A percentile compares a stretch with the other conserved stretches of the same genome.
Conservation (phyloP, 2,888 invertebrate species). For the Drepana falcataria region DNA sequence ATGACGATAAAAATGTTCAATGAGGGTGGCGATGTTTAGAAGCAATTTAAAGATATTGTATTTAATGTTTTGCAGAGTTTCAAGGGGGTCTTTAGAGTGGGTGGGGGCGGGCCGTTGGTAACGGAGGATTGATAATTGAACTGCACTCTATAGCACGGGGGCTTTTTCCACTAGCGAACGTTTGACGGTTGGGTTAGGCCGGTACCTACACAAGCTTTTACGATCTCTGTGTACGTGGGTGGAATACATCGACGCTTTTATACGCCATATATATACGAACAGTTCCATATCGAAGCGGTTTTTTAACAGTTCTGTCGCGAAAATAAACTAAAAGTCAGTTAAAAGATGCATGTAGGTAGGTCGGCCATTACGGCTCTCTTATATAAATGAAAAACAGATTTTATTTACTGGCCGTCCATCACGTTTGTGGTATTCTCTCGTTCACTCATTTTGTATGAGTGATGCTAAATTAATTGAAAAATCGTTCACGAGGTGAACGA, state of each 20-base stretch:
- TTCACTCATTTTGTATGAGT: no score
- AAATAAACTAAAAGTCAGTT: no score
- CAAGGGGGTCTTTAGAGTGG: slow-evolving; percentile 21
- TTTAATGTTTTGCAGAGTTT: slow-evolving; percentile 59
- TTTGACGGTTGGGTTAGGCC: slow-evolving; percentile 8
- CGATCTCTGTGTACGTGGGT: not conserved
- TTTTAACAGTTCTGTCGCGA: not conserved
- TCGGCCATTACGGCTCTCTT: no score
- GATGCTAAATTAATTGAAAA: no score
- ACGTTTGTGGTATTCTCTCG: no score
- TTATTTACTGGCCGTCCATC: no score
- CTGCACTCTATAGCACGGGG: slow-evolving; percentile 50
- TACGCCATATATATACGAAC: not conserved
- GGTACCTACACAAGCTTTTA: not conserved
- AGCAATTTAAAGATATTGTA: slow-evolving; percentile 76
- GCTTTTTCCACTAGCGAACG: slow-evolving; percentile 17
- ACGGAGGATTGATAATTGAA: slow-evolving; percentile 66
- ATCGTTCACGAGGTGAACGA: no score
- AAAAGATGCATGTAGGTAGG: no score
- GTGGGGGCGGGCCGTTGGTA: slow-evolving; percentile 40
- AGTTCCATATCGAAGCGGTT: not conserved
- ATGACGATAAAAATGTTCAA: slow-evolving; percentile 70
- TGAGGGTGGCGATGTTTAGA: slow-evolving; percentile 72
- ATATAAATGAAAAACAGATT: no score
- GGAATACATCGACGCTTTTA: not conserved